Evolutionary conservation across 1,140 invertebrate species (phyloP).

Genomic region (Babylonia areolata): DNA sequence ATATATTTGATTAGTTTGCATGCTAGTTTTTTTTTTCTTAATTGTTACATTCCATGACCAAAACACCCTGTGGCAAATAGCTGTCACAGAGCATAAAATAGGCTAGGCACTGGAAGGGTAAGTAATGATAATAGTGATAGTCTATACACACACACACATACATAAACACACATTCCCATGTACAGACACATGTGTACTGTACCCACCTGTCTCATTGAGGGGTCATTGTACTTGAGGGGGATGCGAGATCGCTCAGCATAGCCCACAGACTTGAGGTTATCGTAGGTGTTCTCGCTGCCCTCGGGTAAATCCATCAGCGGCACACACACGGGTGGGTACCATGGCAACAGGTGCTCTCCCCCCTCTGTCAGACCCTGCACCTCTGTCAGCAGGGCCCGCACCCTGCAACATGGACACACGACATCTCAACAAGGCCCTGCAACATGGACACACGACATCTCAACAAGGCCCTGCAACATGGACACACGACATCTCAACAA

Average conservation of each 20-base stretch:
- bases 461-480: too few species aligned
- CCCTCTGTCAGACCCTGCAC: slow-evolving; percentile 80
- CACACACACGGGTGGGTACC: slow-evolving; percentile 85
- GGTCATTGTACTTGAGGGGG: slow-evolving; percentile 72
- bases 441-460: too few species aligned
- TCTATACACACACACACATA: not conserved
- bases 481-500: too few species aligned
- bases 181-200: not conserved
- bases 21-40: too few species aligned
- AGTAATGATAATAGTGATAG: too few species aligned
- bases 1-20: too few species aligned
- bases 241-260: slow-evolving; percentile 72
- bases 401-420: slow-evolving; percentile 64
- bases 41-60: too few species aligned
- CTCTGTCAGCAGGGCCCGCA: slow-evolving; percentile 76
- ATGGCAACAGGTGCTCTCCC: slow-evolving; percentile 83
- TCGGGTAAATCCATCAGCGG: slow-evolving; percentile 71
- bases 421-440: too few species aligned
- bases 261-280: slow-evolving; percentile 74
- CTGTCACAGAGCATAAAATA: too few species aligned
- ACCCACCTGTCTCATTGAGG: slow-evolving; percentile 70
- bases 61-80: too few species aligned
- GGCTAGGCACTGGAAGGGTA: too few species aligned
- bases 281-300: slow-evolving; percentile 64
- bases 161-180: not conserved